Base-by-base conservation (phyloP, 92 coral and sea anemone genomes). In the Zoanthus sansibaricus region DNA sequence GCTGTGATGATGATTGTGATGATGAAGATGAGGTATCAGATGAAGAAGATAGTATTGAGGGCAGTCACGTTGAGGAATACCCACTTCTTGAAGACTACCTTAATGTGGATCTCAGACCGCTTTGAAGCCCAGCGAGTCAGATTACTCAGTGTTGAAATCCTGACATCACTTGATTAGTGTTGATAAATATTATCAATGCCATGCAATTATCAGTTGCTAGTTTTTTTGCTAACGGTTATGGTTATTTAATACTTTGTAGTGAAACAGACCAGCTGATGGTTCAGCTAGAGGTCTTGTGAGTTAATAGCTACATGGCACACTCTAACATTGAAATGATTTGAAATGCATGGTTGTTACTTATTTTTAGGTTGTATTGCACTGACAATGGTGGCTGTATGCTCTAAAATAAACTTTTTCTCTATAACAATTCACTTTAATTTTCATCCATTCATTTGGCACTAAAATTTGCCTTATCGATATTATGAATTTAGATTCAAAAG, bases 61-160 rank as follows among this genome's bases (percentile, higher is more conserved):
- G 33, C 32, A 74, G 78, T 74, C 78, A 75, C 51, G 79, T 75
- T 49, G 64, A 75, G 79, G 64, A 75, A 9, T 75, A 75, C 79
- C 79, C 79, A 18, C 79, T 49, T 75, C 44, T 75, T 47, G 62
- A 75, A 51, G 79, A 75, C 20, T 75, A 75, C n/a, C 44, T 75
- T 13, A 75, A 75, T 75, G 79, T 64, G 17, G 79, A 75, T 21
- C 73, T 69, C 6, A 31, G 73, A 31, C 46, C 31, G 16, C 46
- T 69, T 25, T n/a, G 69, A 61, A 1, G 69, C 30, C 69, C 30
- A 17, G 69, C 69, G 0, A 61, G 69, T 61, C 7, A n/a, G 7
- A 58, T 11, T 11, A 58, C 20, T 58, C 18, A 58, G 66, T 58
- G 66, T 58, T 58, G 20, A 58, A n/a, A n/a, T n/a, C n/a, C 0